Conservation (phyloP, 2,888 invertebrate genomes). For the Ormyrus nitidulus region DNA sequence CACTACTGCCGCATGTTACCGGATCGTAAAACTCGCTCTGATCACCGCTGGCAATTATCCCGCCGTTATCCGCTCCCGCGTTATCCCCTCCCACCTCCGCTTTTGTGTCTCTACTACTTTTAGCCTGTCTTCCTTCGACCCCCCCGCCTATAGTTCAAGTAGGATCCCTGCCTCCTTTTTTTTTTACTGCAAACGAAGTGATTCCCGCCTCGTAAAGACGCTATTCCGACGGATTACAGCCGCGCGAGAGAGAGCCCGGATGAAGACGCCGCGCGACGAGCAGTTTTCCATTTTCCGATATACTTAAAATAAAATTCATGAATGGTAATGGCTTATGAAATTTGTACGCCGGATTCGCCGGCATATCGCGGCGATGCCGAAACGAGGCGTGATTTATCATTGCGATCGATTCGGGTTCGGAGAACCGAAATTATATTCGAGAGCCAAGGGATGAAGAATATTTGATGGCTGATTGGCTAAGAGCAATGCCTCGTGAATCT, state of each 20-base stretch:
- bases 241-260: constrained; percentile 50
- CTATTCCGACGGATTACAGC: constrained; percentile 68
- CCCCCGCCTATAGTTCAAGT: background rate
- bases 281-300: constrained; percentile 42
- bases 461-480: no score
- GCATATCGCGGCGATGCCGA: no score
- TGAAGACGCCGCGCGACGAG: background rate
- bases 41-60: constrained; percentile 76
- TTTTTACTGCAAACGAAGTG: constrained; percentile 73
- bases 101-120: constrained; percentile 62
- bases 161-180: constrained; percentile 24
- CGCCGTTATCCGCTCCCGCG: constrained; percentile 72
- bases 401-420: no score
- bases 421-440: no score
- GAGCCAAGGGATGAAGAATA: no score
- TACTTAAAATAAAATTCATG: constrained; percentile 35
- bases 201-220: constrained; percentile 74
- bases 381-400: no score
- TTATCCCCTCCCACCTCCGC: constrained; percentile 66
- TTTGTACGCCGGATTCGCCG: background rate
- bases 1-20: constrained; percentile 68
- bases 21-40: constrained; percentile 74
- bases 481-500: no score
- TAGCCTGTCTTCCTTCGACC: constrained; percentile 51
- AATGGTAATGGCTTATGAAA: constrained; percentile 22